These are phyloP conservation scores for Sylvilagus floridanus DNA, from an alignment of 2,797 vertebrate species.

Conservation along the genomic window DNA sequence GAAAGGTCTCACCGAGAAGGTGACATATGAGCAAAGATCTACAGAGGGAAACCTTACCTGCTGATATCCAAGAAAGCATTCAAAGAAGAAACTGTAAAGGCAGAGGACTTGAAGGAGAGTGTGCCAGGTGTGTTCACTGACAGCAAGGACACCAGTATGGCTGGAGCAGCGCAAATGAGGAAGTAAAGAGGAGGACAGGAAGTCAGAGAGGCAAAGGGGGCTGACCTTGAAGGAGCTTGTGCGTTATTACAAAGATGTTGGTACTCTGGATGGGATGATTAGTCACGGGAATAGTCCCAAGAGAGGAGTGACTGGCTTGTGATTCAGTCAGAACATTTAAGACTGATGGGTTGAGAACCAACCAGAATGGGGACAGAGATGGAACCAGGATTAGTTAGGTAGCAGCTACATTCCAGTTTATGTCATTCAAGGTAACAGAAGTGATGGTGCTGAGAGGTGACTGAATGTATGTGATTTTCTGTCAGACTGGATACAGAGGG, in stretches of 20 bases:
- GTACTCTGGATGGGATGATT: not conserved
- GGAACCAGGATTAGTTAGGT: not conserved
- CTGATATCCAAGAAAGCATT: not conserved
- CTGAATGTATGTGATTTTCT: not conserved
- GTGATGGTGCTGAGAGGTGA: not conserved
- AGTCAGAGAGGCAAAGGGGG: not conserved
- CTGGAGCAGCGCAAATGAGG: not conserved
- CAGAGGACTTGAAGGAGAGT: not conserved
- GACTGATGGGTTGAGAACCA: not conserved
- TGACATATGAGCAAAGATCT: not conserved
- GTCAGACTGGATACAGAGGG: not conserved
- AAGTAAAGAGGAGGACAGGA: not conserved
- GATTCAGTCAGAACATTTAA: not conserved
- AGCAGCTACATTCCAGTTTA: not conserved
- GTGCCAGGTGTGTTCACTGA: not conserved
- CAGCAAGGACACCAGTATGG: not conserved
- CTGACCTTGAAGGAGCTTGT: not conserved
- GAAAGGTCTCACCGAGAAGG: not conserved
- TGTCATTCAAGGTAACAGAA: accelerated
- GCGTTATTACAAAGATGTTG: not conserved
- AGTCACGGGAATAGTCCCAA: not conserved
- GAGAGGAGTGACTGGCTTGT: not conserved
- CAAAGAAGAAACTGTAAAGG: not conserved
- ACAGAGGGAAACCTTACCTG: not conserved
- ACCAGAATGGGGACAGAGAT: not conserved